Evolutionary conservation across 2,888 invertebrate genomes (phyloP).

Genomic region (Trichopoda pennipes): DNA sequence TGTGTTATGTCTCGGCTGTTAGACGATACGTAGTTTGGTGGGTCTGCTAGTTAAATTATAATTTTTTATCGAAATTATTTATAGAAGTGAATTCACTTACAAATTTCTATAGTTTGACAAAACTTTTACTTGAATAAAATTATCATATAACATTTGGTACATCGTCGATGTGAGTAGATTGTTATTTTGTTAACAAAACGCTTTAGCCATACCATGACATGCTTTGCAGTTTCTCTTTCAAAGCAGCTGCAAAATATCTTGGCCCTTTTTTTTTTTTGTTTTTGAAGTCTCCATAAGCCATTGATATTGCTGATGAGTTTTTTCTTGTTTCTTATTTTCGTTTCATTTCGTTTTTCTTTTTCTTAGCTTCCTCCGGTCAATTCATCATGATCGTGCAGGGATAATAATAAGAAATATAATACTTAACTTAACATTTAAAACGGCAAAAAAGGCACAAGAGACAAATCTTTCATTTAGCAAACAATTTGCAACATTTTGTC

Average conservation of each 20-base stretch:
- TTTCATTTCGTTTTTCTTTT: not conserved
- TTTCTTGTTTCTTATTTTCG: too few relatives aligned
- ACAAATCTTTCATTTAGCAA: conserved; percentile 51
- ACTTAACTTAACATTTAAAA: conserved; percentile 42
- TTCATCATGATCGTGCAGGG: conserved; percentile 53
- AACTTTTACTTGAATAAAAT: not conserved
- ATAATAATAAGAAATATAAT: conserved; percentile 58
- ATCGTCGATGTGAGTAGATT: not conserved
- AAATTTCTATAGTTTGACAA: too few relatives aligned
- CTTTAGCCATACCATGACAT: too few relatives aligned
- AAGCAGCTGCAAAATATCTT: conserved; percentile 43
- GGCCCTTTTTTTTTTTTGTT: not conserved
- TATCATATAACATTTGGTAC: not conserved
- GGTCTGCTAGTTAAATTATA: too few relatives aligned
- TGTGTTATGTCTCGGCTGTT: too few relatives aligned
- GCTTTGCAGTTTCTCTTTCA: too few relatives aligned
- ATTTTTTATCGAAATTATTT: too few relatives aligned
- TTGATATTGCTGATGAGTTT: conserved; percentile 22
- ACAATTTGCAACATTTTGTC: conserved; percentile 62
- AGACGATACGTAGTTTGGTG: too few relatives aligned
- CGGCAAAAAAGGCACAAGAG: conserved; percentile 14
- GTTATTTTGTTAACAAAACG: too few relatives aligned
- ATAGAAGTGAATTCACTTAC: too few relatives aligned
- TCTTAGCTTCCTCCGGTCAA: conserved; percentile 21
- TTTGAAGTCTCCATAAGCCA: not conserved